Base-by-base conservation (phyloP, 2,888 invertebrate genomes). In the Oconnorella tubifera region DNA sequence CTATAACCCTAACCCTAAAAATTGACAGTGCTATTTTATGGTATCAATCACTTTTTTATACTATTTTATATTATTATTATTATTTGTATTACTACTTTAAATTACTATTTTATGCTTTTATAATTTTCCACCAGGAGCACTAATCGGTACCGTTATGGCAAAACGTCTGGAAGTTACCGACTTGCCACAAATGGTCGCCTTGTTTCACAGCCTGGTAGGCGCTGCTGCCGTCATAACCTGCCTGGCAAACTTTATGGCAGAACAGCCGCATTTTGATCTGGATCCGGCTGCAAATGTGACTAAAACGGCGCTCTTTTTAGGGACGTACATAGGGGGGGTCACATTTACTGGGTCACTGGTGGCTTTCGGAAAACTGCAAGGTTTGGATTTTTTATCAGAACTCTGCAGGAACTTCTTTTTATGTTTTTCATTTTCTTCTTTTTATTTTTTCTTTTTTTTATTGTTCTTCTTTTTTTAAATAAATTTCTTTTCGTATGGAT, bases 301-400 rank as follows among this genome's bases (percentile, higher is more conserved):
- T 72, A 92, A 91, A 83, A 90, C 90, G 0, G 88, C 92, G 2
- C 85, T 92, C 48, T 92, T 92, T 84, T 85, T 93, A 56, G 93
- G 92, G 27, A 91, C 92, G 0, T 91, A 89, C 83, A 92, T 92
- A 76, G 92, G 92, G 67, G 92, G 92, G 56, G 90, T 92, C 59
- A 92, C 92, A 2, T 92, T 92, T 84, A 91, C 90, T 72, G 93
- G 92, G 2, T 91, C 91, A 0, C 83, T 93, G 56, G 87, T 93
- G 67, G 93, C 93, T 19, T 93, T 92, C 82, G 92, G 91, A 70
- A 93, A 93, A 84, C 86, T 93, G 56, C 92, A 93, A 83, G 85
- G 84, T 82, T 69, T 65, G 65, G 50, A 19, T n/a, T 27, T 28
- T 59, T 40, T 49, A n/a, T n/a, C n/a, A n/a, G n/a, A n/a, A n/a